Evolutionary conservation across 2,113 vertebrate genomes (phyloP), one percentile per base, ranked within the genome.

Genomic region (Dermatemys mawii): DNA sequence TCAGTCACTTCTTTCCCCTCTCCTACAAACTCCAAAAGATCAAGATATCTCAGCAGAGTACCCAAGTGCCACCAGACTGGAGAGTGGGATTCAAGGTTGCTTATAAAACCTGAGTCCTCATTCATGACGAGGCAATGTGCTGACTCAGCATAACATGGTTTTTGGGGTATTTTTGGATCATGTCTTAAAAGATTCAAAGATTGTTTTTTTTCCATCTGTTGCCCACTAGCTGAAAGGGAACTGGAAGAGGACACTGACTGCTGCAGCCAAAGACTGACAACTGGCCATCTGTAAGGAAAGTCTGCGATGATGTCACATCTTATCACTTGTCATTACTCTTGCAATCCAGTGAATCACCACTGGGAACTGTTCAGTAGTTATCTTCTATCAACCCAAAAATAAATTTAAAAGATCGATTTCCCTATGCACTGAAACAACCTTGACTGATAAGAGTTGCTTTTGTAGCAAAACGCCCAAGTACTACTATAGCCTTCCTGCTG

Each of bases 111-210:
- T 50, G 84, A 80, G 83, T 11, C 55, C 51, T 44, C 19, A 22
- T 0, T 84, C 48, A 44, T 5, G 27, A 44, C 35, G 70, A 53
- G 54, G 84, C 73, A 94, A 92, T 3, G 38, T 53, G 87, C 90
- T 96, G 78, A 73, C 94, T 92, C 92, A 95, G 92, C 88, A 94
- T 7, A 93, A 91, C 46, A 24, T 78, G 87, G 35, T 84, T 81
- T 78, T 76, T 24, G 48, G 48, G 46, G 46, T 5, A n/a, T n/a
- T n/a, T n/a, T n/a, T n/a, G 48, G 48, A 48, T 19, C 21, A 51
- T 7, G 13, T 44, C 76, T 73, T 48, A 5, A 26, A 90, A 79
- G 44, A 95, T 92, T 89, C 92, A 95, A 97, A 95, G 93, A 93
- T 94, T 85, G 75, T 19, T 83, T 51, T 57, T 90, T 67, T n/a